Base-by-base conservation (phyloP, 92 coral and sea anemone species). In the Phymanthus crucifer region DNA sequence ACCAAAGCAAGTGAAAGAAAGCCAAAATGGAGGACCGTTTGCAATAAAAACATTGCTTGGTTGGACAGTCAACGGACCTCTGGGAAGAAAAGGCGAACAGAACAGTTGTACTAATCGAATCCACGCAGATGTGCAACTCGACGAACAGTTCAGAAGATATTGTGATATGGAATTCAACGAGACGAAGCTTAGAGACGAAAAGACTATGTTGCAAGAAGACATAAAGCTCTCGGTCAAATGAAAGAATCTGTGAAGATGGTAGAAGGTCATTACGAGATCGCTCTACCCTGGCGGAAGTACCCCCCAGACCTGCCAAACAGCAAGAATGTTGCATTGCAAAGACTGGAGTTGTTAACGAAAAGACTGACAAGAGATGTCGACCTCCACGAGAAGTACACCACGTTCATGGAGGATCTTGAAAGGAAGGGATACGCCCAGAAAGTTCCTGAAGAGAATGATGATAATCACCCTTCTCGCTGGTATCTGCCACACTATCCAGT, bases 221-320 rank as follows among this genome's bases (percentile, higher is more conserved):
- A 50, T 40, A 4, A 37, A 29, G 90, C 94, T 0, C 77, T 90
- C 19, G 43, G 68, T 0, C 75, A 76, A 0, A 89, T 85, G 93
- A 43, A 43, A 88, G 76, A 80, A 16, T 83, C 86, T 17, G 86
- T 71, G 21, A 69, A 76, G 80, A 40, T 88, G 34, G 32, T 19
- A 27, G 82, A 80, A 57, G 89, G 86, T 31, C 92, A 84, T 26
- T 80, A 88, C 36, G 86, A 88, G 52, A 70, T 84, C 12, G 92
- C 79, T 1, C 86, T 88, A 35, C 92, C 92, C 31, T 88, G 89
- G 89, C 83, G 78, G 68, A 83, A 56, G 24, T 85, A 78, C 73
- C 93, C 87, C 21, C 89, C 92, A 17, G 77, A 66, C 11, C 77
- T 88, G 27, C 79, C 80, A 23, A 90, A 87, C 87, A 90, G 87